Evolutionary conservation across 2,888 invertebrate species (phyloP).

Genomic region (Troides helena): DNA sequence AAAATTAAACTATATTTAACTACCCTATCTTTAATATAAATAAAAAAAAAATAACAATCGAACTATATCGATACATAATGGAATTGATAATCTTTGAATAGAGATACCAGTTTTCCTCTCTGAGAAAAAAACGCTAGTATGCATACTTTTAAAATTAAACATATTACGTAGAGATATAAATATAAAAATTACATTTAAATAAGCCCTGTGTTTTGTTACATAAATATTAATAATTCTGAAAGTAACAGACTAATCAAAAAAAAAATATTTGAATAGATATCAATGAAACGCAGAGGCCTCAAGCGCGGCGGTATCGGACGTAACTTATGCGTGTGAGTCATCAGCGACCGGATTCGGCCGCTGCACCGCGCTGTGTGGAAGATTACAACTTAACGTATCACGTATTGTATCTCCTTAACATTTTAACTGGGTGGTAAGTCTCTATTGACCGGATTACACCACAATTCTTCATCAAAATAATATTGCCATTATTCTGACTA

Average conservation of each 20-base stretch:
- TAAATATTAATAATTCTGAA: constrained; percentile 4
- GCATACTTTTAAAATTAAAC: no score
- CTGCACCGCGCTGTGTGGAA: constrained; percentile 45
- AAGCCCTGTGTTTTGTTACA: no score
- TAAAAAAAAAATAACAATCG: not conserved
- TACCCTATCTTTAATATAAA: no score
- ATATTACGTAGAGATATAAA: no score
- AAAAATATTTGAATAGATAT: constrained; percentile 21
- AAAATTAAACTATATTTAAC: no score
- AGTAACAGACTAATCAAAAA: not conserved
- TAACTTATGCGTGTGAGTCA: constrained; percentile 49
- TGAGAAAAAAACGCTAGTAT: no score
- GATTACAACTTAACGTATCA: constrained; percentile 51
- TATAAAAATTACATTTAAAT: no score
- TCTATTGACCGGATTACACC: no score
- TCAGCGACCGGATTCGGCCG: constrained; percentile 44
- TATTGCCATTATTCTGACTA: no score
- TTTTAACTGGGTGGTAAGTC: not conserved
- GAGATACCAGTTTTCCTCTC: no score
- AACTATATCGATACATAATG: not conserved
- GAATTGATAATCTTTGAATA: no score
- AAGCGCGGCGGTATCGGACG: constrained; percentile 21
- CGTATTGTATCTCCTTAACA: constrained; percentile 37
- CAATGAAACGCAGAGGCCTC: constrained; percentile 18
- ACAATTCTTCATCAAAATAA: no score